Base-by-base conservation (phyloP, 37 sponge, comb jelly and placozoan genomes). In the Cladorhizidae sp. region DNA sequence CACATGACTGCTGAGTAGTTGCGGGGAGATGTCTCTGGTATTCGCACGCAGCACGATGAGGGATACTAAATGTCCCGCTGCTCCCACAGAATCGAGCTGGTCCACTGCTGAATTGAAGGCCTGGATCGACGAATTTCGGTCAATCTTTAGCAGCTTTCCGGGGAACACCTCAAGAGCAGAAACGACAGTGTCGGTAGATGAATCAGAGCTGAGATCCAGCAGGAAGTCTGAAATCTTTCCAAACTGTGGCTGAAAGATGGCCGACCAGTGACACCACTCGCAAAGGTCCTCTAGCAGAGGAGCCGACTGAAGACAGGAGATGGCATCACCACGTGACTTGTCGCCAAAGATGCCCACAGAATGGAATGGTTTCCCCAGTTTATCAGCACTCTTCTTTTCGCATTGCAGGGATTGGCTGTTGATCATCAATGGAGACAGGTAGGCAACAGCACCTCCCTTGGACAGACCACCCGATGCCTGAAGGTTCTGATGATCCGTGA, bases 241-340 rank as follows among this genome's bases (percentile, higher is more conserved):
- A 54, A 50, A 69, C 55, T 64, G 59, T 36, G 85, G 85, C 28
- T 62, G 72, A 45, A 52, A 89, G 38, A 89, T 80, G 23, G 78
- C 55, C 41, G 84, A 80, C 90, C 90, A 89, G 36, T 89, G 85
- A 32, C 80, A 78, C 90, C 90, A 89, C 25, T 72, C 39, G 11
- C 57, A 31, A 7, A 89, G 70, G 35, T 89, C 90, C 3, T 76
- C 85, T 1, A 89, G 85, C 1, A 84, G 64, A 33, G 90, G 90
- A 54, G 83, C 83, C 11, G 8, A 31, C 15, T 3, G 12, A 7
- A 89, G 80, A 52, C 68, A 79, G 0, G 22, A 3, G 2, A 79
- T 20, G 17, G 90, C 85, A 78, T 83, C 79, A 1, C 84, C 54
- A 33, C 64, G 23, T 11, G 80, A 78, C 68, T 87, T 62, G 41